These are phyloP conservation scores for Setipinna tenuifilis DNA, from an alignment of 2,797 vertebrate genomes.

Conservation along the genomic window DNA sequence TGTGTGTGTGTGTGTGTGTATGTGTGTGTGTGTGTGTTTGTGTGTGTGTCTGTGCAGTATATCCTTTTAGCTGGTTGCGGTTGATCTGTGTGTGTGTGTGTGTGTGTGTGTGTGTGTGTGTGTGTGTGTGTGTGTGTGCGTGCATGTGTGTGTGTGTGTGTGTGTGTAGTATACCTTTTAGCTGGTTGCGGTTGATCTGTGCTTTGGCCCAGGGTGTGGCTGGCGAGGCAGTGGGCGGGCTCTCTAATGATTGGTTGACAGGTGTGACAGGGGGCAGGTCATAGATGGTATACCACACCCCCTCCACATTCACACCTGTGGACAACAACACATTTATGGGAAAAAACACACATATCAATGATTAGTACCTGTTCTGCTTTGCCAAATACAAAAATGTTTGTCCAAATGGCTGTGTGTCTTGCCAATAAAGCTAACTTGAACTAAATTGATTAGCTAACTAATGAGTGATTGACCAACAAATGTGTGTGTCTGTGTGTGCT, in stretches of 20 bases:
- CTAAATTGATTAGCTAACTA: too few species aligned
- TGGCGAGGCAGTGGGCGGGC: constrained; percentile 50
- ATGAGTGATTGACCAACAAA: constrained; percentile 17
- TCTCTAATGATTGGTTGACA: constrained; percentile 45
- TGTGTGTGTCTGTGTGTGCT: neutral
- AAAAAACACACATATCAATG: too few species aligned
- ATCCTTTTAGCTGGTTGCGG: too few species aligned
- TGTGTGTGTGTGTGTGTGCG: neutral
- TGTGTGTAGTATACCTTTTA: constrained; percentile 50
- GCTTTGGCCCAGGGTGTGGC: constrained; percentile 57
- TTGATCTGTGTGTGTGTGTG: neutral
- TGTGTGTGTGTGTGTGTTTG: too few species aligned
- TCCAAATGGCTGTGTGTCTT: too few species aligned
- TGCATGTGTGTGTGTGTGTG: neutral
- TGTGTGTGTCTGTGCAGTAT: too few species aligned
- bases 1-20: too few species aligned
- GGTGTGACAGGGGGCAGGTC: constrained; percentile 55
- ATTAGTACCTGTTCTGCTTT: too few species aligned
- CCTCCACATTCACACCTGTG: constrained; percentile 61
- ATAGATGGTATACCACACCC: constrained; percentile 61
- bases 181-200: constrained; percentile 46
- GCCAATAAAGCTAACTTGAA: too few species aligned
- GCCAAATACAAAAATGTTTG: too few species aligned
- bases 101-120: neutral
- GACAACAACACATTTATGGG: constrained; percentile 27